phyloP scores from a whole-genome alignment of 1,140 invertebrate genomes.

The Calliopsis andreniformis region DNA sequence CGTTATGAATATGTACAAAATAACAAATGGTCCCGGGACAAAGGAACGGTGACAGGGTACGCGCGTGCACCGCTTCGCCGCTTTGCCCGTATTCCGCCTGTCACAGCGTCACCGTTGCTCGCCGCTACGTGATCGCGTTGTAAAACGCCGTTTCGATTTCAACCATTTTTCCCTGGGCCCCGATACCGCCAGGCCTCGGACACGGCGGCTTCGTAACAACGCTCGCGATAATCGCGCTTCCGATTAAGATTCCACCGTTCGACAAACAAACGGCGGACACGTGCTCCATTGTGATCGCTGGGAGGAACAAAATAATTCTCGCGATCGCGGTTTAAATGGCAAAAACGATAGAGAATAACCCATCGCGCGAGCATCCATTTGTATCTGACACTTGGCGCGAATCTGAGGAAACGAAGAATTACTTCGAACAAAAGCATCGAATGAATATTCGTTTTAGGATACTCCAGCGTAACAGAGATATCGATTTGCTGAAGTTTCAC shows the following conservation, averaged over 20 bases:
- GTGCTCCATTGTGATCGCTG: constrained; percentile 46
- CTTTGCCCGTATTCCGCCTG: constrained; percentile 61
- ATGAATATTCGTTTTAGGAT: too few relatives aligned
- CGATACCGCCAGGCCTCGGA: background rate
- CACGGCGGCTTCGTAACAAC: constrained; percentile 36
- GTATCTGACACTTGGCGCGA: background rate
- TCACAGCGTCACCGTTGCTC: constrained; percentile 67
- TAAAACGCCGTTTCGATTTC: constrained; percentile 68
- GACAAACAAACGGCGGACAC: constrained; percentile 51
- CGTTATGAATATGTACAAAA: constrained; percentile 77
- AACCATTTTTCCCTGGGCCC: constrained; percentile 47
- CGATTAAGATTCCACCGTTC: constrained; percentile 57
- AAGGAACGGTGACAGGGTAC: constrained; percentile 64
- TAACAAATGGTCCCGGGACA: constrained; percentile 68
- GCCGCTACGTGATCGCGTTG: constrained; percentile 68
- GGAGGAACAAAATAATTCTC: constrained; percentile 39
- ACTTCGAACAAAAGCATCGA: too few relatives aligned
- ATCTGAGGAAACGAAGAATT: background rate
- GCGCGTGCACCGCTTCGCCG: constrained; percentile 51
- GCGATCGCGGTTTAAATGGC: constrained; percentile 19
- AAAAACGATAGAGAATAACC: constrained; percentile 2
- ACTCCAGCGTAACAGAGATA: too few relatives aligned
- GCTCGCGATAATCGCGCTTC: constrained; percentile 55
- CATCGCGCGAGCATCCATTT: constrained; percentile 12
- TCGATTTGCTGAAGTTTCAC: too few relatives aligned